Conservation (phyloP, 1,140 invertebrate genomes). For the Ceratina australensis region DNA sequence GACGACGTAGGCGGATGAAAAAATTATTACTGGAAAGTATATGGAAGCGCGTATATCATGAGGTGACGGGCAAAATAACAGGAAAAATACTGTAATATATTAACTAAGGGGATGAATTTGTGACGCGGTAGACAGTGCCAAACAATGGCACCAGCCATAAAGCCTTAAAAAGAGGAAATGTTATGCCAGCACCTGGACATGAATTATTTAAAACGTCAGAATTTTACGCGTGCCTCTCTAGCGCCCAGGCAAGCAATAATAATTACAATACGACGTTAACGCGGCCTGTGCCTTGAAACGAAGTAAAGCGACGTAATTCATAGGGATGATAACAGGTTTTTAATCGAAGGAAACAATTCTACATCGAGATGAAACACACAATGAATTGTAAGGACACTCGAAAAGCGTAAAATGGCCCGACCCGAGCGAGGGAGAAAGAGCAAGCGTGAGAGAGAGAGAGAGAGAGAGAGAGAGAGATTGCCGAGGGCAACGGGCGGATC, state of each 20-base stretch:
- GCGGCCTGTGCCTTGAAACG: too few relatives aligned
- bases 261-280: too few relatives aligned
- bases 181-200: slow-evolving; percentile 9
- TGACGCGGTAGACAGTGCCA: slow-evolving; percentile 9
- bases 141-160: neutral
- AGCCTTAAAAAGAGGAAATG: slow-evolving; percentile 27
- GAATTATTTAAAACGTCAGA: slow-evolving; percentile 33
- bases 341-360: neutral
- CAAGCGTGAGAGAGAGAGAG: too few relatives aligned
- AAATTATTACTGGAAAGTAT: neutral
- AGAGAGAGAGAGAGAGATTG: too few relatives aligned
- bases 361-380: neutral
- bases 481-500: slow-evolving; percentile 17
- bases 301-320: too few relatives aligned
- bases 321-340: neutral
- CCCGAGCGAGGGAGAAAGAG: neutral
- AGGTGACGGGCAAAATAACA: neutral
- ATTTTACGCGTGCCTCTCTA: slow-evolving; percentile 1
- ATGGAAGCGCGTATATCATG: slow-evolving; percentile 4
- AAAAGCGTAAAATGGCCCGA: slow-evolving; percentile 29
- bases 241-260: neutral
- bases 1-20: neutral
- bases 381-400: neutral
- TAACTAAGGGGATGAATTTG: slow-evolving; percentile 31
- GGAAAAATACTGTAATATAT: slow-evolving; percentile 36